These are phyloP conservation scores for Spheniscus mendiculus DNA, from an alignment of 2,113 vertebrate species.

Conservation along the genomic window DNA sequence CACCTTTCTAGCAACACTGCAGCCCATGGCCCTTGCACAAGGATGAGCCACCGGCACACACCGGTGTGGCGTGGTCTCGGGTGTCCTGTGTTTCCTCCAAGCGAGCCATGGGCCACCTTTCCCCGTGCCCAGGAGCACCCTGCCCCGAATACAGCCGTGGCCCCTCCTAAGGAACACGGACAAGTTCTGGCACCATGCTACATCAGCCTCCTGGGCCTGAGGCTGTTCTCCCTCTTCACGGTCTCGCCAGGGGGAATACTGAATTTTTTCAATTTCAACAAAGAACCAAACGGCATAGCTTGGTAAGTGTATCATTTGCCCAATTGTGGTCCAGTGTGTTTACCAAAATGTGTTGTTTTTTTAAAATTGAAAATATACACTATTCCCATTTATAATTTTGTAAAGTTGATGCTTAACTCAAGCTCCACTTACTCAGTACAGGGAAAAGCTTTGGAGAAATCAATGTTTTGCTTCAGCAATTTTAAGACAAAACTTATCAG, in stretches of 20 bases:
- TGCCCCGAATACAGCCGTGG: fast-evolving
- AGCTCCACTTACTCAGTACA: not conserved
- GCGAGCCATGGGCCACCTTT: not conserved
- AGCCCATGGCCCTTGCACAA: not conserved
- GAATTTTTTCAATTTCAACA: not conserved
- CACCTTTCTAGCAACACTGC: not conserved
- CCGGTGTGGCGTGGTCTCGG: fast-evolving
- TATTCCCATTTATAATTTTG: not conserved
- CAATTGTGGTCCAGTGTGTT: not conserved
- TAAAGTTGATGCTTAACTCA: not conserved
- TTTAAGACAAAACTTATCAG: not conserved
- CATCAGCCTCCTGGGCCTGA: not conserved
- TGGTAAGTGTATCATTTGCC: not conserved
- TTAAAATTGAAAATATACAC: not conserved
- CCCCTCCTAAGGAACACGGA: not conserved
- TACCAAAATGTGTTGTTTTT: not conserved
- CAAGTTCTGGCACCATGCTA: not conserved
- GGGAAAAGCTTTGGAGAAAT: not conserved
- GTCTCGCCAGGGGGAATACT: not conserved
- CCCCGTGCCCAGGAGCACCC: not conserved
- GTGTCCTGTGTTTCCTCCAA: fast-evolving
- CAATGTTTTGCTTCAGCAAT: not conserved
- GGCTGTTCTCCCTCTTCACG: not conserved
- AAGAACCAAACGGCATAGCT: not conserved
- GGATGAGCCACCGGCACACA: not conserved